A percentile compares a stretch with the other conserved stretches of the same genome.
These are phyloP conservation scores for Bradypus variegatus DNA, from an alignment of 2,797 vertebrate genomes.

Conservation along the genomic window DNA sequence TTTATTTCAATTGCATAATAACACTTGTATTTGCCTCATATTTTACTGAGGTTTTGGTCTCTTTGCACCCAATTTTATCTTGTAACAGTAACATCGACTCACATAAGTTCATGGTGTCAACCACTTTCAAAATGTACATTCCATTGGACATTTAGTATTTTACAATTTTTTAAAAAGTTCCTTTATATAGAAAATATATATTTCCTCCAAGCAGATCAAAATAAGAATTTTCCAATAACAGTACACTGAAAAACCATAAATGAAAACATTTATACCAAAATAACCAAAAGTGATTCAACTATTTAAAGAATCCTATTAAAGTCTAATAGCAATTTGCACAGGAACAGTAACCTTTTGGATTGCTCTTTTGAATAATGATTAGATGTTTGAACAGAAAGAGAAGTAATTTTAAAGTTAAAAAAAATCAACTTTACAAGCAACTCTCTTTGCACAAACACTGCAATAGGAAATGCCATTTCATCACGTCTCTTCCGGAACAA, in stretches of 20 bases:
- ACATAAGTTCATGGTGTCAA: background rate
- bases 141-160: background rate
- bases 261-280: constrained; percentile 38
- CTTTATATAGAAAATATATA: constrained; percentile 55
- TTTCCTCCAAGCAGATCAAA: constrained; percentile 50
- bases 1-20: constrained; percentile 76
- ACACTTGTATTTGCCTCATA: constrained; percentile 54
- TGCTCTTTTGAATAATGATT: constrained; percentile 30
- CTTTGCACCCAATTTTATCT: constrained; percentile 8
- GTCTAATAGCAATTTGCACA: background rate
- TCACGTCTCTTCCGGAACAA: constrained; percentile 1
- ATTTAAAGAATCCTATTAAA: constrained; percentile 21
- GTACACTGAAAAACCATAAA: constrained; percentile 33
- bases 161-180: constrained; percentile 43
- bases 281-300: constrained; percentile 29
- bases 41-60: constrained; percentile 47
- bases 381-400: constrained; percentile 54
- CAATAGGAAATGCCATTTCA: constrained; percentile 48
- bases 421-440: constrained; percentile 40
- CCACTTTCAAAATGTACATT: background rate
- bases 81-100: constrained; percentile 57
- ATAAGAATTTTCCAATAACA: constrained; percentile 38
- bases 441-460: constrained; percentile 1
- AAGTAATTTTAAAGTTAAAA: constrained; percentile 49
- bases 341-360: constrained; percentile 3